phyloP scores from a whole-genome alignment of 2,113 vertebrate species.

The Ptilorrhoa leucosticta region DNA sequence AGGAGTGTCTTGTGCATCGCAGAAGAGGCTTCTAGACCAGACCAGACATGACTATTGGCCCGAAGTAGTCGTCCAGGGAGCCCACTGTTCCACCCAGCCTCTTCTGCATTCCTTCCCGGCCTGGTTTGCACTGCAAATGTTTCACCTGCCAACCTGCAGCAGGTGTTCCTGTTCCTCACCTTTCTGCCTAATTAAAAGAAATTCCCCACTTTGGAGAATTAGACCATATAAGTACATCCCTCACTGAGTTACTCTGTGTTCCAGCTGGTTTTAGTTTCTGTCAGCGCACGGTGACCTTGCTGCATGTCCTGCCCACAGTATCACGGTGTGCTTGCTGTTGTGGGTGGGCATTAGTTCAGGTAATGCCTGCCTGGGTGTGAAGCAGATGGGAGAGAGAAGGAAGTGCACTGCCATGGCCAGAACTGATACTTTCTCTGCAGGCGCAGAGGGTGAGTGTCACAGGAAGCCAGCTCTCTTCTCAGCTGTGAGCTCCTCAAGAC shows the following conservation, averaged over 20 bases:
- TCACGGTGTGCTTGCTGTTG: not conserved
- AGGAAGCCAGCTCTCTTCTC: not conserved
- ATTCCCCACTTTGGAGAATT: not conserved
- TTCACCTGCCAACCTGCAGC: not conserved
- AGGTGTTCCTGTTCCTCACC: not conserved
- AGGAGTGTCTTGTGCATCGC: not conserved
- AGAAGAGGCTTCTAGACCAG: not conserved
- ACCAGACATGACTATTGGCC: not conserved
- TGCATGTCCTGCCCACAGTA: not conserved
- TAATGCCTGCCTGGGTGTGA: not conserved
- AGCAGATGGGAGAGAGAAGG: not conserved
- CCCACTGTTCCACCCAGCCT: not conserved
- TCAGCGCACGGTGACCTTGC: not conserved
- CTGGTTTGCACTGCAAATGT: not conserved
- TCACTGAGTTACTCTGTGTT: not conserved
- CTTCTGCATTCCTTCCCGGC: not conserved
- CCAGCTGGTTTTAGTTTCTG: not conserved
- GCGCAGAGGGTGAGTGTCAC: not conserved
- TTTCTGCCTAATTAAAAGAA: not conserved
- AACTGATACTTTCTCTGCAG: not conserved
- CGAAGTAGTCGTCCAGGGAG: not conserved
- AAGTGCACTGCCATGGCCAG: accelerated
- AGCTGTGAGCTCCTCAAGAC: not conserved
- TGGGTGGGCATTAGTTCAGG: not conserved
- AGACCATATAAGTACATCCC: not conserved